Evolutionary conservation across 2,888 invertebrate species (phyloP).

Genomic region (Mellilla xanthometata): DNA sequence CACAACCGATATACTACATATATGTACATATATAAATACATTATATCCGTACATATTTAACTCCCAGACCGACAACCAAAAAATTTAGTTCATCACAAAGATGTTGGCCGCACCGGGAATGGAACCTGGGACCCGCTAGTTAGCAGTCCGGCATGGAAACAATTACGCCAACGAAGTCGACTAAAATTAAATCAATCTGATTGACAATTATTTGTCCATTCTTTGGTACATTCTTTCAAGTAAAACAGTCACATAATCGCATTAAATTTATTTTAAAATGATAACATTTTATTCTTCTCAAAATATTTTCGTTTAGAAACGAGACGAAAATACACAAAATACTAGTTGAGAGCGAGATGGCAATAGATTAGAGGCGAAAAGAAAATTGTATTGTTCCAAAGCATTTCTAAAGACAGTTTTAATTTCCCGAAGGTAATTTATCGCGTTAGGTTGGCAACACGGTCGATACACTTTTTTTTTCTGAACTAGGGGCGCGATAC

Average conservation of each 20-base stretch:
- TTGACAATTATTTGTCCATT: too few species aligned
- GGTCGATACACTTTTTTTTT: conserved; percentile 63
- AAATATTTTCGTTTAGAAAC: conserved; percentile 13
- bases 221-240: too few species aligned
- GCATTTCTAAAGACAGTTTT: conserved; percentile 65
- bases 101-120: too few species aligned
- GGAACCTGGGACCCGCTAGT: too few species aligned
- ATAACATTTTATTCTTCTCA: conserved; percentile 26
- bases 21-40: too few species aligned
- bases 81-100: too few species aligned
- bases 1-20: too few species aligned
- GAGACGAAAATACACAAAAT: conserved; percentile 30
- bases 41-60: too few species aligned
- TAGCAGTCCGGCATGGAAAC: too few species aligned
- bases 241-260: conserved; percentile 30
- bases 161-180: too few species aligned
- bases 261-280: conserved; percentile 29
- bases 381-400: conserved; percentile 77
- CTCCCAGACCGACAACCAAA: too few species aligned
- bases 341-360: conserved; percentile 39
- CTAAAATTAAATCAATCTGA: too few species aligned
- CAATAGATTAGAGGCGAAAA: conserved; percentile 43
- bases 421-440: conserved; percentile 83
- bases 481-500: conserved; percentile 55
- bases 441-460: conserved; percentile 46